phyloP scores from a whole-genome alignment of 2,113 vertebrate species.

The Anolis sagrei region DNA sequence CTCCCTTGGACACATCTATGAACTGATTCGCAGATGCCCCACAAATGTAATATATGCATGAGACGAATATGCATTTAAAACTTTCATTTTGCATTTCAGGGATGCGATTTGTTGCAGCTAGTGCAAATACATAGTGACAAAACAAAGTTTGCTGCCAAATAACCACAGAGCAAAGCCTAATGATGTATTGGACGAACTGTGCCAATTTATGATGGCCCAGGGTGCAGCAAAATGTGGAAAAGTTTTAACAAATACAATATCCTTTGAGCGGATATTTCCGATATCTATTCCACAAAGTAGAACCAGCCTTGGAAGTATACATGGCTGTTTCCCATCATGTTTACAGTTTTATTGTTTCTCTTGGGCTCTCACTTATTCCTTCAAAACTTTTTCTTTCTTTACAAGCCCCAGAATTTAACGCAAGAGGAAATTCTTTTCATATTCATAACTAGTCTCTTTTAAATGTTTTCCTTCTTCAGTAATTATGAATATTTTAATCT shows the following conservation, averaged over 20 bases:
- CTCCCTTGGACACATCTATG: background rate
- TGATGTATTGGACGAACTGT: background rate
- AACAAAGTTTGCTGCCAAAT: background rate
- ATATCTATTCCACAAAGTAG: background rate
- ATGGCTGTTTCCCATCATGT: background rate
- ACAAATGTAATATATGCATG: background rate
- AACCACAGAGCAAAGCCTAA: background rate
- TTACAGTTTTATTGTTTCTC: background rate
- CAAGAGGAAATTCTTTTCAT: background rate
- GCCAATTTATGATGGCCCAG: no score
- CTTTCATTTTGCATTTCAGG: no score
- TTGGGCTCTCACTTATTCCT: background rate
- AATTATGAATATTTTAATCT: background rate
- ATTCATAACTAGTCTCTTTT: background rate
- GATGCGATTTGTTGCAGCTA: background rate
- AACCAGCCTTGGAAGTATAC: background rate
- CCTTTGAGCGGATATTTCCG: background rate
- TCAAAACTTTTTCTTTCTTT: background rate
- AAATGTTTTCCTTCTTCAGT: rapidly evolving
- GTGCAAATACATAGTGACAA: background rate
- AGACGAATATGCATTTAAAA: background rate
- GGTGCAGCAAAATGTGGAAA: background rate
- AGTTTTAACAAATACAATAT: background rate
- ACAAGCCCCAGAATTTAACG: background rate
- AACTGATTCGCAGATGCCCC: background rate